A percentile compares a stretch with the other conserved stretches of the same genome.
These are phyloP conservation scores for Lagocephalus sceleratus DNA, from an alignment of 2,797 vertebrate genomes.

Conservation along the genomic window DNA sequence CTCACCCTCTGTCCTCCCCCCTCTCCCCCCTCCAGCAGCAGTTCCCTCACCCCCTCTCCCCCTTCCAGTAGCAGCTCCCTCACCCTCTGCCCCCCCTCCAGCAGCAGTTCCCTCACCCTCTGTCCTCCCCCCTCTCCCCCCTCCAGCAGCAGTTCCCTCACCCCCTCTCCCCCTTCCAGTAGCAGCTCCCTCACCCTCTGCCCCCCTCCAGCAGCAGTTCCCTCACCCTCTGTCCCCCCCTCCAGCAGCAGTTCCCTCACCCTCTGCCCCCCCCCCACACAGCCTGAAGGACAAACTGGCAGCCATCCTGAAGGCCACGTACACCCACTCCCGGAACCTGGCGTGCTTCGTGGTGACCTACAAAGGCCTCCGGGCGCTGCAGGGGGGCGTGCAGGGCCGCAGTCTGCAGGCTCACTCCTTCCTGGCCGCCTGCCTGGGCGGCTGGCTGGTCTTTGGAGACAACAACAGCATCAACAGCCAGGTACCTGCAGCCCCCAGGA, in stretches of 20 bases:
- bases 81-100: no score
- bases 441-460: constrained; percentile 88
- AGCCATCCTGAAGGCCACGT: constrained; percentile 87
- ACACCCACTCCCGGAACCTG: constrained; percentile 89
- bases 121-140: no score
- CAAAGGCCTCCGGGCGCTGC: constrained; percentile 85
- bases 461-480: constrained; percentile 96
- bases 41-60: no score
- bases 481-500: constrained; percentile 69
- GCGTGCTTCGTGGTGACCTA: constrained; percentile 92
- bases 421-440: constrained; percentile 88
- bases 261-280: no score
- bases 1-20: no score
- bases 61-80: no score
- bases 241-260: no score
- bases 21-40: no score
- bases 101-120: neutral
- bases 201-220: no score
- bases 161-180: no score
- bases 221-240: no score
- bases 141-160: no score
- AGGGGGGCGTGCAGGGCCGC: constrained; percentile 83
- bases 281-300: constrained; percentile 89
- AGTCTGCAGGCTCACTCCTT: constrained; percentile 86
- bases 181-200: neutral